Base-by-base conservation (phyloP, 1,140 invertebrate species). In the Amyelois transitella region DNA sequence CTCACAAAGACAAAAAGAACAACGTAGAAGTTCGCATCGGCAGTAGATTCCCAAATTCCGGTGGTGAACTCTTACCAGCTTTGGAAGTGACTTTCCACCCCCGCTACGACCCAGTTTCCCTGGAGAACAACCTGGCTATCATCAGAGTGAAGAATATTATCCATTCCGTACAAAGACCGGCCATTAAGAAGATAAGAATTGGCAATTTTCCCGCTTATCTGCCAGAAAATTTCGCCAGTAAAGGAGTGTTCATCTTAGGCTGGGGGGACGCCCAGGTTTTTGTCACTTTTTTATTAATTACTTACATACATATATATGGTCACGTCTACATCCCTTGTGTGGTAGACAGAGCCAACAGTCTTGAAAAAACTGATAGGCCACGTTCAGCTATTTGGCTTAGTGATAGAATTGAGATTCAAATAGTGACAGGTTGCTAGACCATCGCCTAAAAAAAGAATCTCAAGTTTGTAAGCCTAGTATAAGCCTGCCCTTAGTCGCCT, bases 71-170 rank as follows among this genome's bases (percentile, higher is more conserved):
- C 0, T 47, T 62, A 1, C 18, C 52, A 12, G 51, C 64, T 4
- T 2, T 4, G 6, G 28, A 58, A 6, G 22, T 75, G 0, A 32
- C 53, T 38, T 53, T 71, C 44, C 62, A 72, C 10, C 69, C 72
- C 0, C 5, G 17, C 10, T 75, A 60, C 21, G 43, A 71, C 18
- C 43, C 66, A 0, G 19, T 22, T 0, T 54, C 51, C 5, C 24
- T 71, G 18, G 32, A 45, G 14, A 55, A 69, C 22, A 75, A 75
- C 53, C 28, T 75, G 18, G 61, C 58, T 1, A 47, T 72, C 1
- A 1, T 67, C 2, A 61, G 43, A 25, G 20, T 62, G 24, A 43
- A 25, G 17, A 44, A 18, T 8, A 6, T 44, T 2, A 4, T 14
- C 1, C 20, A 22, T 18, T 43, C 43, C 4, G n/a, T 5, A 1